Evolutionary conservation across 2,888 invertebrate species (phyloP), one percentile per base, ranked within the genome.

Genomic region (Nasonia oneida): DNA sequence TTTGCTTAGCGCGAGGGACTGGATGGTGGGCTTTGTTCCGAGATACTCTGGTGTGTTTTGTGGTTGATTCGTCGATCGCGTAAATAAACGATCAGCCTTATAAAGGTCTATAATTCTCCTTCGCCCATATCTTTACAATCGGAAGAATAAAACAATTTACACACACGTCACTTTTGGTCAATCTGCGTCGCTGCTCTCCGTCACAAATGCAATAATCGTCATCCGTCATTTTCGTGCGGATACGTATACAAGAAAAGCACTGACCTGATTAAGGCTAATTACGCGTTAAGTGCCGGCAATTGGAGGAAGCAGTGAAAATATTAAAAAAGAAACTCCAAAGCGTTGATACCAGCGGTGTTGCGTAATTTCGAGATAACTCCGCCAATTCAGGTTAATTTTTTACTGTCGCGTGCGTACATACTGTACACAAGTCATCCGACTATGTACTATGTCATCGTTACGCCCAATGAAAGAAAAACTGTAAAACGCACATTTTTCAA

Each of bases 211-310:
- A 85, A 85, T 82, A 85, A 85, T 57, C 64, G 29, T 29, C 29
- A 18, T 29, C 14, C 15, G 50, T 57, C 18, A 74, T 29, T 75
- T 83, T 70, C 33, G 18, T 37, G 12, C 42, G 18, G 47, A 47
- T 12, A 47, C 12, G 47, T 47, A 61, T 37, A 77, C 53, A 57
- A 87, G 81, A 83, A 80, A 83, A 79, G 77, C 73, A 74, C 50
- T 83, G 87, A 78, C 87, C 87, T 74, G 81, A 85, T 87, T 87
- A 85, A 73, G 67, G 42, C 37, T 84, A 85, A 87, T 85, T 83
- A 74, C 23, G 77, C 74, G 73, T n/a, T 81, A 87, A 87, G 85
- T 87, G 85, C n/a, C 33, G 47, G 64, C 67, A 85, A 87, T 87
- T 87, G 83, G 64, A 83, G 83, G 85, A 85, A 83, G 85, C 15